Conservation (phyloP, 2,797 vertebrate species). For the Siniperca obscura region DNA sequence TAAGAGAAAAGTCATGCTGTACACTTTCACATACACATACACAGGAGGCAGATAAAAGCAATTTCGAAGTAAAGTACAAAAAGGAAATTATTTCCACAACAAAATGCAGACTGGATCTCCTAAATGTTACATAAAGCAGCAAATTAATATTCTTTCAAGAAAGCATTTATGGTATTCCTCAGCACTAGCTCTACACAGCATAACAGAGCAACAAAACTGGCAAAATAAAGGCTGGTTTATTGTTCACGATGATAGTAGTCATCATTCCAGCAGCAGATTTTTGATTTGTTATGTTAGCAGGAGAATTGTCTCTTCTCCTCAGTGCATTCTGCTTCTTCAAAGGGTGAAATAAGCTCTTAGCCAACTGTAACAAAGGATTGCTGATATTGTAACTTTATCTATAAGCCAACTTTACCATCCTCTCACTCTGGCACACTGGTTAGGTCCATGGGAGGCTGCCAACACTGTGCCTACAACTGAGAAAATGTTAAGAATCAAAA, state of each 20-base stretch:
- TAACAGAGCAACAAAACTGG: neutral
- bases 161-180: neutral
- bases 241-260: neutral
- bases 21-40: neutral
- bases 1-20: conserved; percentile 1
- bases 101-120: neutral
- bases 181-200: neutral
- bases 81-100: neutral
- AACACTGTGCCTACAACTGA: neutral
- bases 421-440: neutral
- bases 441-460: neutral
- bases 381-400: neutral
- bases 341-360: neutral
- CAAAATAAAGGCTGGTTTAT: neutral
- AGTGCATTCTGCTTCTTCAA: neutral
- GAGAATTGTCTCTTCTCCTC: neutral
- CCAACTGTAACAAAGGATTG: neutral
- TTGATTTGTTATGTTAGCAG: neutral
- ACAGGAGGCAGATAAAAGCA: conserved; percentile 2
- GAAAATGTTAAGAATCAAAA: neutral
- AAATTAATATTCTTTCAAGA: neutral
- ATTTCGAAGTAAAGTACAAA: conserved; percentile 1
- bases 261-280: conserved; percentile 6
- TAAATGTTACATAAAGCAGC: neutral
- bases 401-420: neutral